A percentile compares a stretch with the other conserved stretches of the same genome.
Evolutionary conservation across 1,140 invertebrate species (phyloP).

Genomic region (Macrocentrus cingulum): DNA sequence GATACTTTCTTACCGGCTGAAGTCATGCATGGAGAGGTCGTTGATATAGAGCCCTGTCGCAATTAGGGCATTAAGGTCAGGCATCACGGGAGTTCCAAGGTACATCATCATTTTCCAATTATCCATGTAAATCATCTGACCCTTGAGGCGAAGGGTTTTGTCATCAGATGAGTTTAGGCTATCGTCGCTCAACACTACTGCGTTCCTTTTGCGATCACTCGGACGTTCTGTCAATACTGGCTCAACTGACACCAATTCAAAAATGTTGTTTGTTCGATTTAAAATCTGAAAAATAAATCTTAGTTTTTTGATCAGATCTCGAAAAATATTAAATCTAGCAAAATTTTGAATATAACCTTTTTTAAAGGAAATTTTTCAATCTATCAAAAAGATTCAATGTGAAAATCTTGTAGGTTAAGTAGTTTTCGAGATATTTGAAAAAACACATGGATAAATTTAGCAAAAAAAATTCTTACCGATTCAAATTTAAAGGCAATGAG

Average conservation of each 20-base stretch:
- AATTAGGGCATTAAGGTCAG: slow-evolving; percentile 86
- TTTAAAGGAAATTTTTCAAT: too few species aligned
- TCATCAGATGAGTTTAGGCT: slow-evolving; percentile 62
- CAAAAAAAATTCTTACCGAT: slow-evolving; percentile 69
- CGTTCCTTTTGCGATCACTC: slow-evolving; percentile 57
- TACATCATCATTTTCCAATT: slow-evolving; percentile 98
- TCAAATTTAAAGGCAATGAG: slow-evolving; percentile 92
- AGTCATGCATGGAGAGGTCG: slow-evolving; percentile 97
- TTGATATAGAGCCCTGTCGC: slow-evolving; percentile 92
- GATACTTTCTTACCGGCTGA: slow-evolving; percentile 71
- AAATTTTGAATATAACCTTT: not conserved
- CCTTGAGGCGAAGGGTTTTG: slow-evolving; percentile 79
- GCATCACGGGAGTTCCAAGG: slow-evolving; percentile 93
- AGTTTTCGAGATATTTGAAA: not conserved
- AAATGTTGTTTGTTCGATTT: slow-evolving; percentile 93
- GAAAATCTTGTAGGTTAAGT: too few species aligned
- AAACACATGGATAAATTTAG: not conserved
- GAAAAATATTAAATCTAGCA: too few species aligned
- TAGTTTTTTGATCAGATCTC: too few species aligned
- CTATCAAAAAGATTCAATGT: too few species aligned
- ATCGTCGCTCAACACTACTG: slow-evolving; percentile 66
- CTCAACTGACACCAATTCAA: slow-evolving; percentile 88
- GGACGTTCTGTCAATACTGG: slow-evolving; percentile 72
- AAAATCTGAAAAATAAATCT: slow-evolving; percentile 74
- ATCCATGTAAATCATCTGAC: slow-evolving; percentile 98